Evolutionary conservation across 2,797 vertebrate genomes (phyloP), one percentile per base, ranked within the genome.

Genomic region (Enteromius trimaculatus): DNA sequence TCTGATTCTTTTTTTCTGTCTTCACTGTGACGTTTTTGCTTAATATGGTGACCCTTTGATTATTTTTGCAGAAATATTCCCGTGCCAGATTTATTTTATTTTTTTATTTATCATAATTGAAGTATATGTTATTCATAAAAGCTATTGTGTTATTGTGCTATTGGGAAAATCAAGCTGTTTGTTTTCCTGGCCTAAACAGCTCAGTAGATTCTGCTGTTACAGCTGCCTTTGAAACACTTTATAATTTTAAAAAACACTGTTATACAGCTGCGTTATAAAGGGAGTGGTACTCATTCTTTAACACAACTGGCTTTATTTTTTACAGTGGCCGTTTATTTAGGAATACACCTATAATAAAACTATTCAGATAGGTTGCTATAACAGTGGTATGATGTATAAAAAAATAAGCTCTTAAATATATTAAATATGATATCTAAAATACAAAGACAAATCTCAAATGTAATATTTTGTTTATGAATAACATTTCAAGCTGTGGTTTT

Each of bases 1-100:
- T 81, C 29, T 64, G 58, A 74, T 65, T 51, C 21, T 37, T 64
- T 51, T 29, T 58, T 64, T 64, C 31, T 65, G 55, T 58, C 29
- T 26, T 31, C 58, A 14, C 55, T 39, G 0, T 81, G 31, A 14
- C 39, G 47, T 74, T 64, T 72, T 64, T 37, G 47, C 21, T 37
- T 34, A 60, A 39, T 76, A 76, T 8, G 2, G 26, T 62, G 21
- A 44, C 13, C 19, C 26, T 49, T 16, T 47, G 39, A 26, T 62
- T 44, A 37, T 23, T 23, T 49, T 71, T 29, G 13, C 17, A 31
- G 1, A 44, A 44, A 3, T 58, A 17, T 72, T 81, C 2, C 9
- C 1, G 14, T 71, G 53, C 23, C 1, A n/a, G 26, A 29, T 17
- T 51, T 29, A 29, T 5, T 34, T 34, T 6, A 34, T 53, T 37